These are phyloP conservation scores for Adelphocoris suturalis DNA, from an alignment of 2,888 invertebrate species.

Conservation along the genomic window DNA sequence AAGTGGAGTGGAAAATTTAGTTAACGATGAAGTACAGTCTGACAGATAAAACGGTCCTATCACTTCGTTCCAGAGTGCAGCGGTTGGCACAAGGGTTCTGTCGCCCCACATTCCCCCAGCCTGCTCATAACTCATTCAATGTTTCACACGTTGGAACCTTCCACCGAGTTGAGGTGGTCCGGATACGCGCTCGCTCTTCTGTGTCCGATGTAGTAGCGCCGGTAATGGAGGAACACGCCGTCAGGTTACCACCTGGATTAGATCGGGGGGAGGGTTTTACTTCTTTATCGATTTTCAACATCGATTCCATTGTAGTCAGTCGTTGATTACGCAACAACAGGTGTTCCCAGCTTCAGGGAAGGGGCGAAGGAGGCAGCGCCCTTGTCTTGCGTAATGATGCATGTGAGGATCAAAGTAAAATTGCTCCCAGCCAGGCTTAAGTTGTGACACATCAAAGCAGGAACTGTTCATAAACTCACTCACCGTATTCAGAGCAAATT, in stretches of 20 bases:
- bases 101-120: background rate
- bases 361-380: background rate
- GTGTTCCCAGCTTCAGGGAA: background rate
- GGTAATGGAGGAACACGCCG: background rate
- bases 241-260: background rate
- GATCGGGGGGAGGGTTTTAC: background rate
- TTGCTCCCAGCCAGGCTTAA: background rate
- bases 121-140: background rate
- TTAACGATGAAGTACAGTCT: too few relatives aligned
- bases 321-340: slow-evolving; percentile 36
- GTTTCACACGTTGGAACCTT: background rate
- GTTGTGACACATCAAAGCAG: slow-evolving; percentile 9
- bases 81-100: too few relatives aligned
- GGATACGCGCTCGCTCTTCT: slow-evolving; percentile 5
- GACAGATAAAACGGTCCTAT: too few relatives aligned
- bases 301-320: slow-evolving; percentile 2
- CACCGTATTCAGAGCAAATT: background rate
- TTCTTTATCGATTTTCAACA: background rate
- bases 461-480: background rate
- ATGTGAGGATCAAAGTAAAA: background rate
- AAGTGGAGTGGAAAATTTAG: too few relatives aligned
- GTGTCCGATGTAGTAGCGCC: background rate
- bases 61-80: too few relatives aligned
- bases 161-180: background rate
- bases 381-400: background rate